Conservation (phyloP, 2,888 invertebrate genomes). For the Crossocerus cetratus region DNA sequence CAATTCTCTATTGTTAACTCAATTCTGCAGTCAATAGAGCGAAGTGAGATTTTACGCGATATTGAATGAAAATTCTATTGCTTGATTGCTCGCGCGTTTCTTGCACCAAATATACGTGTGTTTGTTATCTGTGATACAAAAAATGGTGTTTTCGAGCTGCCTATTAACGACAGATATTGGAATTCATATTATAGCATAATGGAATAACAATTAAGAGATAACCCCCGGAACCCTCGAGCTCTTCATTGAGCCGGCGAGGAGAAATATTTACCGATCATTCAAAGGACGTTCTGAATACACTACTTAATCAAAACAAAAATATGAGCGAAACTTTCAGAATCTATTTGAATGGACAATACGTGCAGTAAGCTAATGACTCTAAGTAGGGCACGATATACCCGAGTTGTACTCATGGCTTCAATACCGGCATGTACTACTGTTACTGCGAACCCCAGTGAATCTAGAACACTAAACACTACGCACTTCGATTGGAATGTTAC, state of each 20-base stretch:
- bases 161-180: constrained; percentile 39
- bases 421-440: constrained; percentile 8
- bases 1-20: too few relatives aligned
- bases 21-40: too few relatives aligned
- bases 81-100: constrained; percentile 25
- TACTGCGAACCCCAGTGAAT: neutral
- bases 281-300: too few relatives aligned
- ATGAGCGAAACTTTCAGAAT: constrained; percentile 14
- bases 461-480: neutral
- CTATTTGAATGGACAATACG: constrained; percentile 37
- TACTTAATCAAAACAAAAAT: constrained; percentile 14
- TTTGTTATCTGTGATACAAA: constrained; percentile 71
- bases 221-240: constrained; percentile 18
- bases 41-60: too few relatives aligned
- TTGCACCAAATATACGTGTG: constrained; percentile 59
- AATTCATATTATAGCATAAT: constrained; percentile 1
- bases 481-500: constrained; percentile 6
- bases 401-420: constrained; percentile 13
- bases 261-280: neutral
- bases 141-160: constrained; percentile 62
- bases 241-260: constrained; percentile 4
- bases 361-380: constrained; percentile 40
- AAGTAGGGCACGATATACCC: constrained; percentile 10
- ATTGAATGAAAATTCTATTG: constrained; percentile 7
- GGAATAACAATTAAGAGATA: constrained; percentile 8